Evolutionary conservation across 1,140 invertebrate species (phyloP), one percentile per base, ranked within the genome.

Genomic region (Drosophila tani): DNA sequence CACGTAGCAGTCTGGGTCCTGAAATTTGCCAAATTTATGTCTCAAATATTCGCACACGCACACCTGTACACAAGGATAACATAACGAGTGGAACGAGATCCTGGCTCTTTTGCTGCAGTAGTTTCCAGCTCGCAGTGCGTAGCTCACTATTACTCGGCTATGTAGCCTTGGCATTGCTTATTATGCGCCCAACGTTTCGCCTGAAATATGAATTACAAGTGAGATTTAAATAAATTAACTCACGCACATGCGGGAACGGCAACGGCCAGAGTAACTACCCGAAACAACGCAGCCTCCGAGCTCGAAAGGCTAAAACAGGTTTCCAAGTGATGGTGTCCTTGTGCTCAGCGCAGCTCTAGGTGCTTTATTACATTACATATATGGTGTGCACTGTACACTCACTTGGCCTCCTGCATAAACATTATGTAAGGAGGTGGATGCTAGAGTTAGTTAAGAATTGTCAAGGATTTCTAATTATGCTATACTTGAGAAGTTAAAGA

Each of bases 161-260:
- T 17, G 17, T 49, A 58, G 55, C 55, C 57, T 47, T 74, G 59
- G 53, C 55, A 60, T 79, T 85, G 79, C 83, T 87, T 88, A 81
- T 87, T 88, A 87, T 87, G 83, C 83, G 49, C 43, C 47, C 66
- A 50, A 83, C 69, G 81, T 88, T 62, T 63, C 66, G 50, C 75
- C 58, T 71, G 79, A 88, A 88, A 88, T 90, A 88, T 87, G 84
- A 87, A 88, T 88, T 86, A 88, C 84, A 87, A 77, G 84, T 71
- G 77, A 79, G 84, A 87, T 87, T 87, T 87, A 87, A 87, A 87
- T 87, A 87, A 87, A 88, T 87, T 87, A 87, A 77, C 80, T 58
- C 62, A 80, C 68, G 68, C 83, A 80, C 79, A 79, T 60, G 63
- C 46, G 63, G 35, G 35, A 14, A 38, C 12, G 58, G 53, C 40